Evolutionary conservation across 2,797 vertebrate genomes (phyloP), one percentile per base, ranked within the genome.

Genomic region (Hirundo rustica): DNA sequence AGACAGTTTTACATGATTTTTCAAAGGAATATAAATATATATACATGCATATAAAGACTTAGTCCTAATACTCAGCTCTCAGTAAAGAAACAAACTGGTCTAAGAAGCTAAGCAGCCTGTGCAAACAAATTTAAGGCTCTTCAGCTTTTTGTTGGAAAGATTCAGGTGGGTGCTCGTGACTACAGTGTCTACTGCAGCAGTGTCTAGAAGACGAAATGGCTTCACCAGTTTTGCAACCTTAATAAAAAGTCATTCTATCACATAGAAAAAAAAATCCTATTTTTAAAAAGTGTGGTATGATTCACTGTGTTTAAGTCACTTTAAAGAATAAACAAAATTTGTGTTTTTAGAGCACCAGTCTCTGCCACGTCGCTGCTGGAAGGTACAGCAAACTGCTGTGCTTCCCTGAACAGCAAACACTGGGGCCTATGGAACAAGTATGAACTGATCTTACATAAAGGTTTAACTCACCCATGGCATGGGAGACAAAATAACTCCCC

Each of bases 221-320:
- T 96, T 95, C 74, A 77, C 72, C 58, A 62, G 88, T 76, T 95
- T 95, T 84, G 54, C 81, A 96, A 86, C 76, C 80, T 93, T 76
- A 92, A 93, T 22, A 82, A 73, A 81, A 91, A 78, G n/a, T 26
- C 34, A 54, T 74, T 91, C 50, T 73, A 54, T 68, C 22, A 51
- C 9, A 58, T 30, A 89, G 20, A 3, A 68, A 84, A 82, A 85
- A 44, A 36, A 6, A 1, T 22, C 32, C 9, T 40, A 7, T 75
- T 79, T 67, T 67, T 27, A 53, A 86, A 71, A 77, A 70, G 8
- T 0, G 0, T 72, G n/a, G 5, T 6, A 30, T 29, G 27, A 36
- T 65, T 92, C 76, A 81, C 36, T 48, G 22, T 65, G 21, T 83
- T 85, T 74, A 74, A 77, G 53, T 61, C 32, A 44, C 45, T 81